A percentile compares a stretch with the other conserved stretches of the same genome.
Conservation (phyloP, 1,140 invertebrate genomes). For the Leptinotarsa lineolata region DNA sequence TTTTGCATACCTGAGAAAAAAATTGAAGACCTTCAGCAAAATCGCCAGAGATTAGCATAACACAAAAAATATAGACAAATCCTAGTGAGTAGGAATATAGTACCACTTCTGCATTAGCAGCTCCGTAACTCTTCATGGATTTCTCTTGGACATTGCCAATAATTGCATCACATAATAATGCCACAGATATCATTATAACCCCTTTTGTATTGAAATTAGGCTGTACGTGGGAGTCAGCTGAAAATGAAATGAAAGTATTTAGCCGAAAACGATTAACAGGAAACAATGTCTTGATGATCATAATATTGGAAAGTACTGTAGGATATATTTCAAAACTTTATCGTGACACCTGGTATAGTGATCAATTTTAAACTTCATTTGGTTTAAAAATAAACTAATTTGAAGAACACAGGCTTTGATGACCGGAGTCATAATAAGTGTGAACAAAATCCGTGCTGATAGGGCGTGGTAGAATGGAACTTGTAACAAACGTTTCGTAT, state of each 20-base stretch:
- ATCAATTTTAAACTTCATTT: too few relatives aligned
- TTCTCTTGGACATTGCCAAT: constrained; percentile 98
- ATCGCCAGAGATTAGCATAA: constrained; percentile 74
- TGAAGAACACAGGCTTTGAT: too few relatives aligned
- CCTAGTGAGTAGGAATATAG: constrained; percentile 92
- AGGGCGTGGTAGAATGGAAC: too few relatives aligned
- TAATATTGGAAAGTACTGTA: too few relatives aligned
- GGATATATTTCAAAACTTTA: too few relatives aligned
- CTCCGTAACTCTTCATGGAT: constrained; percentile 81
- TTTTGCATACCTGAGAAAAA: constrained; percentile 70
- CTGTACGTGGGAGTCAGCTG: constrained; percentile 87
- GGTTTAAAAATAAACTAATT: too few relatives aligned
- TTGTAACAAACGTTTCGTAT: too few relatives aligned
- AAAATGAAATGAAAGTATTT: constrained; percentile 41
- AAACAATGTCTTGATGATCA: too few relatives aligned
- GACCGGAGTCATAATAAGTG: too few relatives aligned
- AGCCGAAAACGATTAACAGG: too few relatives aligned
- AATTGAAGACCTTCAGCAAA: constrained; percentile 76
- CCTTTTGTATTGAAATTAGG: constrained; percentile 85
- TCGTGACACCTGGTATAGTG: too few relatives aligned
- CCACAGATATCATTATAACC: constrained; percentile 83
- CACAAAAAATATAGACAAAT: constrained; percentile 81
- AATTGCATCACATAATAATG: constrained; percentile 88
- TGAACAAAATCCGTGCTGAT: too few relatives aligned
- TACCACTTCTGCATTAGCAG: constrained; percentile 89